Evolutionary conservation across 2,113 vertebrate species (phyloP).

Genomic region (Dromiciops gliroides): DNA sequence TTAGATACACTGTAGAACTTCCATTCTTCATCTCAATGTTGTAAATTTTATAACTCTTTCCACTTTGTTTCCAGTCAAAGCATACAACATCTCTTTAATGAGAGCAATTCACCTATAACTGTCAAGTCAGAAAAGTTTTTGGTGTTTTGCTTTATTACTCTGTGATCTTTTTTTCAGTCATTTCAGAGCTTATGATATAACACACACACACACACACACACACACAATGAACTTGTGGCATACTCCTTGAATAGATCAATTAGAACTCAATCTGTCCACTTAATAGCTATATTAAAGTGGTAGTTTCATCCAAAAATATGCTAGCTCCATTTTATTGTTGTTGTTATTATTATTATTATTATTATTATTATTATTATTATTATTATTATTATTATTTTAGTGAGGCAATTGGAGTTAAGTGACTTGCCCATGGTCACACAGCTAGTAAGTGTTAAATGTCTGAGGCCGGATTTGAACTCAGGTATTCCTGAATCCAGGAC

Average conservation of each 20-base stretch:
- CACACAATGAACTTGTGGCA: not conserved
- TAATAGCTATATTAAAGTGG: accelerated
- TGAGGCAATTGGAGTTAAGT: too few relatives aligned
- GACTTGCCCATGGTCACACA: too few relatives aligned
- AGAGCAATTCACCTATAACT: not conserved
- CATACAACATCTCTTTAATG: not conserved
- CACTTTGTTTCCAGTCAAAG: not conserved
- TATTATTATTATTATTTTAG: too few relatives aligned
- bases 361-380: too few relatives aligned
- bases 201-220: accelerated
- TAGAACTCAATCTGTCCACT: not conserved
- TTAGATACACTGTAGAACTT: not conserved
- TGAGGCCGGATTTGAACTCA: too few relatives aligned
- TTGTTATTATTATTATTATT: too few relatives aligned
- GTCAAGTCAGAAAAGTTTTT: not conserved
- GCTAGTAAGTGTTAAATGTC: too few relatives aligned
- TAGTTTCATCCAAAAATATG: not conserved
- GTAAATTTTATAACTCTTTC: not conserved
- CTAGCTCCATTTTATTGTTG: not conserved
- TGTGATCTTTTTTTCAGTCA: not conserved
- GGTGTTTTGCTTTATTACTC: not conserved
- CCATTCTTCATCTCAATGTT: too few relatives aligned
- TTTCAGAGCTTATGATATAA: accelerated
- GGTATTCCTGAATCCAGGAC: too few relatives aligned
- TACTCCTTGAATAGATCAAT: not conserved